phyloP scores from a whole-genome alignment of 2,888 invertebrate genomes.

The Folsomia candida region DNA sequence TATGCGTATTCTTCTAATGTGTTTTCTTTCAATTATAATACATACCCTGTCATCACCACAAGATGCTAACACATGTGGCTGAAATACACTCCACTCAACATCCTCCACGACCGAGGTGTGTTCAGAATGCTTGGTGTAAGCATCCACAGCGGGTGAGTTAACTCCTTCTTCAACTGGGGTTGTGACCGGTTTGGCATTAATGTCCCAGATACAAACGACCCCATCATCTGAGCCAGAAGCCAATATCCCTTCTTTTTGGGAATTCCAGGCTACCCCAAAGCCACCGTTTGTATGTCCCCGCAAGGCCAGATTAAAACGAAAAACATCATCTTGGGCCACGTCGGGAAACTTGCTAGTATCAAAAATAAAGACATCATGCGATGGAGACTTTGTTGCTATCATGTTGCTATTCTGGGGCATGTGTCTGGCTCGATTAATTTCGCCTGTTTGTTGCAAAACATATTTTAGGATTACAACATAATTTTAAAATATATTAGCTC shows the following conservation, averaged over 20 bases:
- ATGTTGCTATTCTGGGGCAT: conserved; percentile 28
- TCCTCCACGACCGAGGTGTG: conserved; percentile 27
- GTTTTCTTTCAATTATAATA: background rate
- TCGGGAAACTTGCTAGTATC: conserved; percentile 17
- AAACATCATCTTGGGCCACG: conserved; percentile 21
- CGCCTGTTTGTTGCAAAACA: conserved; percentile 14
- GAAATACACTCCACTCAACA: conserved; percentile 28
- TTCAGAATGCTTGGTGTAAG: conserved; percentile 7
- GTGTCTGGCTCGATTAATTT: conserved; percentile 25
- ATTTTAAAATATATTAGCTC: background rate
- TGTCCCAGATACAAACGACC: conserved; percentile 27
- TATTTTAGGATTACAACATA: background rate
- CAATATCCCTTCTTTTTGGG: conserved; percentile 17
- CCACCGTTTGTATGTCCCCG: conserved; percentile 29
- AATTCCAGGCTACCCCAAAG: conserved; percentile 27
- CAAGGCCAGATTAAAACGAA: conserved; percentile 19
- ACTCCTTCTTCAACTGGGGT: conserved; percentile 16
- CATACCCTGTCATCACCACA: conserved; percentile 29
- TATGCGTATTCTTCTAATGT: background rate
- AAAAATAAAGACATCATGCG: conserved; percentile 29
- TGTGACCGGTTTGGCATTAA: conserved; percentile 8
- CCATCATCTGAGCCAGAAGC: conserved; percentile 23
- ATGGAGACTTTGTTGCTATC: conserved; percentile 29
- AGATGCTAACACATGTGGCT: conserved; percentile 21
- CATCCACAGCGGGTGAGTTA: background rate